phyloP scores from a whole-genome alignment of 2,113 vertebrate species.

The Tachuris rubrigastra region DNA sequence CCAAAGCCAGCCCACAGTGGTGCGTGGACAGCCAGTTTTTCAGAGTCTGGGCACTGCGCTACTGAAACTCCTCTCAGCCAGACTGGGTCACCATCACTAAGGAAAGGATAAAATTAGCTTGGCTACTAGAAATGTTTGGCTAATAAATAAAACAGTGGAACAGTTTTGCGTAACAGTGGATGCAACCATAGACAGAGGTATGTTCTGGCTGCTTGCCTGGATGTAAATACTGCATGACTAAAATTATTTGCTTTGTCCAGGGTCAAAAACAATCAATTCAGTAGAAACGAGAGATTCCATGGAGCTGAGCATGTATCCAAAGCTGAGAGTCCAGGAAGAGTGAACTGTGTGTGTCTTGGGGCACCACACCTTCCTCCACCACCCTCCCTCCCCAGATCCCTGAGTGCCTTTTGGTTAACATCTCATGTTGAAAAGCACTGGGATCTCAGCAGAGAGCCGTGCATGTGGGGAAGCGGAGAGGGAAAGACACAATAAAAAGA shows the following conservation, averaged over 20 bases:
- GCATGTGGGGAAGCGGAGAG: rapidly evolving
- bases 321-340: background rate
- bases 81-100: background rate
- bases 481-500: background rate
- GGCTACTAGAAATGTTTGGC: slow-evolving; percentile 34
- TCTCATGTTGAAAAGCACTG: background rate
- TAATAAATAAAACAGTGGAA: slow-evolving; percentile 43
- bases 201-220: background rate
- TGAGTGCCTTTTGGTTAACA: background rate
- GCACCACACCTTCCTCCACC: background rate
- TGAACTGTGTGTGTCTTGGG: background rate
- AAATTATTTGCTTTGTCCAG: slow-evolving; percentile 11
- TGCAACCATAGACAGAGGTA: background rate
- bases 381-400: background rate
- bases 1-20: background rate
- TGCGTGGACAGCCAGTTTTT: background rate
- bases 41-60: background rate
- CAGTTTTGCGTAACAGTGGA: slow-evolving; percentile 27
- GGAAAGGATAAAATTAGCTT: slow-evolving; percentile 50
- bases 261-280: background rate
- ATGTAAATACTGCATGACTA: slow-evolving; percentile 28
- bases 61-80: background rate
- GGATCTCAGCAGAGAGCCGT: background rate
- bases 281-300: background rate
- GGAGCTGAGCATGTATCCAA: background rate